A percentile compares a stretch with the other conserved stretches of the same genome.
Conservation (phyloP, 1,140 invertebrate species). For the Wasmannia auropunctata region DNA sequence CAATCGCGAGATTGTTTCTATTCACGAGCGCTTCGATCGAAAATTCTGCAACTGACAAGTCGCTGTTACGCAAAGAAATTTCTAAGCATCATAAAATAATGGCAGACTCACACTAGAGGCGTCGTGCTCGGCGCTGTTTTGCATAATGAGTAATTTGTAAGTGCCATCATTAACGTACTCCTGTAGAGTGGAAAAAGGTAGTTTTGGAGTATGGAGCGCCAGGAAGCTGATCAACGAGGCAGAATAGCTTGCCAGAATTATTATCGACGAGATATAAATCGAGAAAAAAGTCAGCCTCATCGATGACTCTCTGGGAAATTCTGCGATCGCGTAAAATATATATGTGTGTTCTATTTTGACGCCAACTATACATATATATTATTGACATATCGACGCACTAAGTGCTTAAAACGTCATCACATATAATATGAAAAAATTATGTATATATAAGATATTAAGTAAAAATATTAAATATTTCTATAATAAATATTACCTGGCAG, state of each 20-base stretch:
- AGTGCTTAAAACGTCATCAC: background rate
- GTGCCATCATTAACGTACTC: slow-evolving; percentile 70
- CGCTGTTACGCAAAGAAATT: background rate
- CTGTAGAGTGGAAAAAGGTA: slow-evolving; percentile 72
- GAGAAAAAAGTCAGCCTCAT: slow-evolving; percentile 73
- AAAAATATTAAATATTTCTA: too few species aligned
- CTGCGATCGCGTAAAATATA: slow-evolving; percentile 53
- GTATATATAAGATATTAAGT: too few species aligned
- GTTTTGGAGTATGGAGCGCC: slow-evolving; percentile 35
- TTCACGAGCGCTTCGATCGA: background rate
- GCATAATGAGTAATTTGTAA: slow-evolving; percentile 70
- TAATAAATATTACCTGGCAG: slow-evolving; percentile 71
- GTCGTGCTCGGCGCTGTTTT: slow-evolving; percentile 69
- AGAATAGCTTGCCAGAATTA: slow-evolving; percentile 72
- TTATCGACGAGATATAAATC: slow-evolving; percentile 68
- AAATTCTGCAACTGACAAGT: too few species aligned
- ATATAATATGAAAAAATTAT: background rate
- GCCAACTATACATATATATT: background rate
- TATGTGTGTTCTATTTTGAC: background rate
- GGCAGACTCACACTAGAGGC: slow-evolving; percentile 57
- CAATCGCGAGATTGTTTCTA: background rate
- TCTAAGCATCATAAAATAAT: background rate
- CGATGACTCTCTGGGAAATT: slow-evolving; percentile 64
- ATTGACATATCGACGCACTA: background rate
- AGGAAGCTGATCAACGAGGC: slow-evolving; percentile 75